Base-by-base conservation (phyloP, 2,797 vertebrate genomes). In the Scolopax bukidnonensis region DNA sequence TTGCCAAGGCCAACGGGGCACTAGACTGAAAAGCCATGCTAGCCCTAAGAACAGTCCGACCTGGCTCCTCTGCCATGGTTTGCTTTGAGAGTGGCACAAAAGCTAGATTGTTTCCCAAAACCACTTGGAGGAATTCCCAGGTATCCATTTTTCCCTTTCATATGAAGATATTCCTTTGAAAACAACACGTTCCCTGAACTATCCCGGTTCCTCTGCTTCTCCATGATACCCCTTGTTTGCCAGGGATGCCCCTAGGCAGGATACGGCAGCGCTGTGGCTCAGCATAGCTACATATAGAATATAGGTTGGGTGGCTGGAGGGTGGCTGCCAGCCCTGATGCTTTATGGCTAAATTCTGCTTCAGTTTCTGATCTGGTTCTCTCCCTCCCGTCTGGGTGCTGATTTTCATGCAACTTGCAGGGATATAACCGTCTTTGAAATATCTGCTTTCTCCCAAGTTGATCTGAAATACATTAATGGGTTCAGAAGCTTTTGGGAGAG, bases 401-500 rank as follows among this genome's bases (percentile, higher is more conserved):
- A 32, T n/a, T 65, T 80, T 57, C 68, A 41, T 27, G 40, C 51
- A 79, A 59, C 70, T 69, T 5, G 9, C 51, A 79, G 67, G 51
- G 73, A 84, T 24, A 23, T 6, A 69, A 63, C 54, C 43, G 70
- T 41, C 59, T 84, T 40, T 69, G 59, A 90, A 95, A 57, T 33
- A 61, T 4, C 67, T 76, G 77, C 63, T 91, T 85, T 77, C 53
- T 53, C 48, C 56, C 50, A 84, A 18, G 81, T 84, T 84, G 15
- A 43, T 73, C 77, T n/a, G 18, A 83, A 87, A 94, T 63, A 76
- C 82, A 74, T 74, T 67, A 82, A 87, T 6, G 10, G 27, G 51
- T 67, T 83, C 64, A 43, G 53, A 64, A 89, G 82, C 68, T 89
- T 81, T 89, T 40, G 74, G 84, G 74, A 92, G 93, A 79, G 54